A percentile compares a stretch with the other conserved stretches of the same genome.
Evolutionary conservation across 1,140 invertebrate species (phyloP).

Genomic region (Doryteuthis pealeii): DNA sequence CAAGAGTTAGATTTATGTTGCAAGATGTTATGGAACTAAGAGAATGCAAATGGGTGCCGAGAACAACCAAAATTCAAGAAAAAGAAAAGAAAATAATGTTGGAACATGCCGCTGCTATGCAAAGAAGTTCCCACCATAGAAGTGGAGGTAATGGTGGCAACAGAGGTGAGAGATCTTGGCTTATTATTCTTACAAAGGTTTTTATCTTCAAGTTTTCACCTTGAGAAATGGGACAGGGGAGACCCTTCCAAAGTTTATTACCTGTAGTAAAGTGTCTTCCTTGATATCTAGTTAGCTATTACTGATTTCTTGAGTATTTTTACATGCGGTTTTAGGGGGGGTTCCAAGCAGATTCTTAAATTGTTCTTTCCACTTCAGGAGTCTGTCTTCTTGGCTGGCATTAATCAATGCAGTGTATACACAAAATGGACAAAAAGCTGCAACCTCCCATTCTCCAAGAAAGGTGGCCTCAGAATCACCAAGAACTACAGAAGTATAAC

Average conservation of each 20-base stretch:
- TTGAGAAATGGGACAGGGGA: background rate
- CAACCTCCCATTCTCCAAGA: too few species aligned
- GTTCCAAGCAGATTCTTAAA: too few species aligned
- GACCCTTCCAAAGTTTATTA: background rate
- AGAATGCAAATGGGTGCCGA: constrained; percentile 82
- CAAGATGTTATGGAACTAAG: constrained; percentile 92
- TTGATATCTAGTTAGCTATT: too few species aligned
- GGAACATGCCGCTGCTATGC: constrained; percentile 24
- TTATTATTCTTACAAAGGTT: background rate
- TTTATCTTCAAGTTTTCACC: background rate
- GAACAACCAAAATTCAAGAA: constrained; percentile 79
- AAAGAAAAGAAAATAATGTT: constrained; percentile 43
- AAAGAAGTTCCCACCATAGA: constrained; percentile 7
- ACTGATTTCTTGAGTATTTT: too few species aligned
- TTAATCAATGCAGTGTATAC: too few species aligned
- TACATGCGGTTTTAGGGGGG: too few species aligned
- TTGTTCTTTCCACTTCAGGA: too few species aligned
- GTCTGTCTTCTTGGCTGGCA: too few species aligned
- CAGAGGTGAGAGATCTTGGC: constrained; percentile 1
- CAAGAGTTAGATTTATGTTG: constrained; percentile 88
- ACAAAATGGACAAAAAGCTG: too few species aligned
- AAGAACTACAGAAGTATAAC: too few species aligned
- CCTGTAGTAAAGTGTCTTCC: too few species aligned
- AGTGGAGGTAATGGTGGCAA: constrained; percentile 8
- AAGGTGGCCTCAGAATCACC: too few species aligned